Percentiles rank a stretch among this genome's conserved stretches.
phyloP scores from a whole-genome alignment of 2,113 vertebrate species.

The Nothocercus nigrocapillus region DNA sequence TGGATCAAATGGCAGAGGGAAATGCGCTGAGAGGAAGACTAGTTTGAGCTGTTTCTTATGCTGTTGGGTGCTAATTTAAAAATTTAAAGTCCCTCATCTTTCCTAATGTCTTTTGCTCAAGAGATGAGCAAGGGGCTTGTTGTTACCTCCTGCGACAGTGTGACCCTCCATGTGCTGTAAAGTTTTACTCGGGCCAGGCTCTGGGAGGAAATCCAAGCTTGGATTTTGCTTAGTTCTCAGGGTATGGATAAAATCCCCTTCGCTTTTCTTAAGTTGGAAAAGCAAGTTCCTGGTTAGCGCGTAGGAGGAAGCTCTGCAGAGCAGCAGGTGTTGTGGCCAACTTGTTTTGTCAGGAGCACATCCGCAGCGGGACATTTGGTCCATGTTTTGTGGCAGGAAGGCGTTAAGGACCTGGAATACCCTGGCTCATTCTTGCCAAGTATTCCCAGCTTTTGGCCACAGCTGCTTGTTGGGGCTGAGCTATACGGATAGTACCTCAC shows the following conservation, averaged over 20 bases:
- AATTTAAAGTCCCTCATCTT: background rate
- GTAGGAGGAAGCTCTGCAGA: background rate
- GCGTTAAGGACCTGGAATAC: background rate
- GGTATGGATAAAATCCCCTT: accelerated
- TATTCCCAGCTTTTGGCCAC: background rate
- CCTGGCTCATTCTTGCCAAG: background rate
- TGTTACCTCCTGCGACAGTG: background rate
- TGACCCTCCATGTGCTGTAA: background rate
- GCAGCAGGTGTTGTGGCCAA: background rate
- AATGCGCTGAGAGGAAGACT: background rate
- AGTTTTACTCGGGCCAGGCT: background rate
- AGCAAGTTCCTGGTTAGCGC: background rate
- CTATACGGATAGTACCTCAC: background rate
- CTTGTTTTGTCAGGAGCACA: background rate
- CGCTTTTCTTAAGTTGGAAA: background rate
- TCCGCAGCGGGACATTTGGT: background rate
- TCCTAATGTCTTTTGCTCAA: background rate
- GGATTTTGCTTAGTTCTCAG: background rate
- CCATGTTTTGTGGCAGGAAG: background rate
- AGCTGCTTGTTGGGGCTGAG: background rate
- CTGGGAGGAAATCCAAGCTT: background rate
- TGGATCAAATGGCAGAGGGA: background rate
- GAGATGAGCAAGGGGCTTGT: background rate
- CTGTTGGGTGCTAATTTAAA: background rate
- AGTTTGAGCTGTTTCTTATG: background rate